These are phyloP conservation scores for Sebastes glaucus DNA, from an alignment of 2,797 vertebrate genomes.

Conservation along the genomic window DNA sequence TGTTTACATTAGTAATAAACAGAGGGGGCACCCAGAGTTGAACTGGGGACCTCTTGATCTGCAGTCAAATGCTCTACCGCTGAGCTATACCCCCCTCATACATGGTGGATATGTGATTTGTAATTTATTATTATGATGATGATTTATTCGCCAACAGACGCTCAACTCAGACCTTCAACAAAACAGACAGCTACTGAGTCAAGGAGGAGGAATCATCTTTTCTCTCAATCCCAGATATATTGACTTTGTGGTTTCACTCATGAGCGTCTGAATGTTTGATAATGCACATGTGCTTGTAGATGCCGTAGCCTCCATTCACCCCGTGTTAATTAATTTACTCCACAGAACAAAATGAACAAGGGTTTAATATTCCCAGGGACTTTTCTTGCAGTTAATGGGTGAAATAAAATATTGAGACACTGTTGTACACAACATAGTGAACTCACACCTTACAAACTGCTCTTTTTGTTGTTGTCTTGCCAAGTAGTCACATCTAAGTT, in stretches of 20 bases:
- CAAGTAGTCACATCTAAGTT: not conserved
- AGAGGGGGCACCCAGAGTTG: slow-evolving; percentile 46
- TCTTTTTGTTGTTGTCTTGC: not conserved
- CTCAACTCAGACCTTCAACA: not conserved
- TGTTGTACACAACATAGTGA: not conserved
- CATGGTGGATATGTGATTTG: accelerated
- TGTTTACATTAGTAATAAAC: not conserved
- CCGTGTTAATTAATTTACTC: slow-evolving; percentile 24
- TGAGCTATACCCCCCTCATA: slow-evolving; percentile 62
- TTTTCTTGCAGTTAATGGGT: not conserved
- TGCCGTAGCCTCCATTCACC: not conserved
- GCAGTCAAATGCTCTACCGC: slow-evolving; percentile 69
- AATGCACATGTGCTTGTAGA: slow-evolving; percentile 15
- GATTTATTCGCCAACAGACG: not conserved
- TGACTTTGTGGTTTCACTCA: not conserved
- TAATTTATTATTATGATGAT: too few relatives aligned
- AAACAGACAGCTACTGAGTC: not conserved
- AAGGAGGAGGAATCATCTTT: not conserved
- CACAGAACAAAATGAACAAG: slow-evolving; percentile 24
- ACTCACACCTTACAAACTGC: not conserved
- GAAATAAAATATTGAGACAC: slow-evolving; percentile 6
- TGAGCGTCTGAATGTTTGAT: slow-evolving; percentile 13
- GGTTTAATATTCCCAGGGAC: not conserved
- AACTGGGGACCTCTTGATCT: slow-evolving; percentile 66
- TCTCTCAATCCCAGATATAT: slow-evolving; percentile 3